These are phyloP conservation scores for Nesoenas mayeri DNA, from an alignment of 2,113 vertebrate genomes.

Conservation along the genomic window DNA sequence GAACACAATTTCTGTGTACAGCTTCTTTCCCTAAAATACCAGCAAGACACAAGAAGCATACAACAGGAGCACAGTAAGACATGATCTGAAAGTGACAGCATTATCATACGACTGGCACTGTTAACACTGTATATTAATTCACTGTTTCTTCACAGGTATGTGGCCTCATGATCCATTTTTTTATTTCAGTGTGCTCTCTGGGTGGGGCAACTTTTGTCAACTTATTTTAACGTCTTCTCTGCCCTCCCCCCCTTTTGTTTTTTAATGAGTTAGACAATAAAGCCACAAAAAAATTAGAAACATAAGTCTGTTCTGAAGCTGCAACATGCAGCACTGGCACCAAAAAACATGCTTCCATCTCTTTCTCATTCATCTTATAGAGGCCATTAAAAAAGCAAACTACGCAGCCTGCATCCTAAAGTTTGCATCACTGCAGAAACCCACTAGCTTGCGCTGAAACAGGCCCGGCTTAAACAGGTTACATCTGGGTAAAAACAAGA, in stretches of 20 bases:
- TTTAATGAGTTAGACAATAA: not conserved
- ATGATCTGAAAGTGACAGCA: not conserved
- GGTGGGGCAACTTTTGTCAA: not conserved
- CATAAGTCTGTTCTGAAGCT: not conserved
- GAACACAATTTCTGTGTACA: accelerated
- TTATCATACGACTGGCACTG: accelerated
- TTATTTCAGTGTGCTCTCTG: not conserved
- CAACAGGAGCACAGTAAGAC: not conserved
- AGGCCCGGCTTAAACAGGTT: not conserved
- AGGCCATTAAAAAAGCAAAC: not conserved
- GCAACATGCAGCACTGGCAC: not conserved
- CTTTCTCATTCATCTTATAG: not conserved
- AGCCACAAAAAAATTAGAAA: not conserved
- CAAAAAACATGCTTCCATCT: accelerated
- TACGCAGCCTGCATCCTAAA: not conserved
- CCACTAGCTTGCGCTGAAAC: not conserved
- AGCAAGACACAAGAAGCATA: not conserved
- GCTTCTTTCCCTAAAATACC: not conserved
- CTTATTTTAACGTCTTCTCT: not conserved
- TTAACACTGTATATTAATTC: not conserved
- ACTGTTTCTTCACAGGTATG: not conserved
- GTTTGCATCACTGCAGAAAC: not conserved
- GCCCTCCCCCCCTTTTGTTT: not conserved
- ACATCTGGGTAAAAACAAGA: not conserved
- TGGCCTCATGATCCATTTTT: accelerated